Percentiles rank a stretch among this genome's conserved stretches.
phyloP scores from a whole-genome alignment of 2,113 vertebrate species.

The Potamarius usumacintae region DNA sequence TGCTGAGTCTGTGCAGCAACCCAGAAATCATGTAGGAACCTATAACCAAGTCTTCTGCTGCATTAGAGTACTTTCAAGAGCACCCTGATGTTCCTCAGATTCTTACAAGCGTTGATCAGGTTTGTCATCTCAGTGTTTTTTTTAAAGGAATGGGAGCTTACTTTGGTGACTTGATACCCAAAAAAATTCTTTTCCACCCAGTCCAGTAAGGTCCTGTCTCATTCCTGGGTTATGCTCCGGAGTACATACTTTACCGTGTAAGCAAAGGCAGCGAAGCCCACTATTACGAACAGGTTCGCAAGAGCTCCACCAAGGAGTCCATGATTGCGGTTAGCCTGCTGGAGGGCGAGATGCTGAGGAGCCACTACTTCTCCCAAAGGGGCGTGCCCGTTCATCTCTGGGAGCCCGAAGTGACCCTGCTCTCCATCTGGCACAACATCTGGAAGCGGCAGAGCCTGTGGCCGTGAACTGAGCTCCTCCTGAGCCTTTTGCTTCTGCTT shows the following conservation, averaged over 20 bases:
- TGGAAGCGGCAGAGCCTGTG: slow-evolving; percentile 86
- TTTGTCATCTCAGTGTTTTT: slow-evolving; percentile 40
- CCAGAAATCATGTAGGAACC: neutral
- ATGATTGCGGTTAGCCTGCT: slow-evolving; percentile 93
- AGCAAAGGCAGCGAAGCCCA: slow-evolving; percentile 93
- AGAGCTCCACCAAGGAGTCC: slow-evolving; percentile 94
- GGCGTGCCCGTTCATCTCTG: slow-evolving; percentile 79
- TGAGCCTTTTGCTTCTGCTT: slow-evolving; percentile 91
- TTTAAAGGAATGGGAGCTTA: slow-evolving; percentile 56
- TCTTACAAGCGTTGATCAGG: slow-evolving; percentile 28
- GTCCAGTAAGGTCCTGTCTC: slow-evolving; percentile 63
- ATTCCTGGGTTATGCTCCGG: slow-evolving; percentile 97
- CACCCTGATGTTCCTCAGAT: slow-evolving; percentile 18
- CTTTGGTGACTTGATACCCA: slow-evolving; percentile 20
- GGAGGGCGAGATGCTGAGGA: slow-evolving; percentile 77
- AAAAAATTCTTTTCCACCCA: slow-evolving; percentile 20
- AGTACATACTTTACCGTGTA: slow-evolving; percentile 97
- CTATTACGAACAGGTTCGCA: slow-evolving; percentile 95
- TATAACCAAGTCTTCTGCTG: slow-evolving; percentile 3
- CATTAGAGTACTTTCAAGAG: neutral
- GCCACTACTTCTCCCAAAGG: slow-evolving; percentile 78
- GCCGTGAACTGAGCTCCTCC: slow-evolving; percentile 82
- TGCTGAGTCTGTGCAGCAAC: neutral
- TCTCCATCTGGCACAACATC: slow-evolving; percentile 94
- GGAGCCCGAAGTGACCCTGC: slow-evolving; percentile 80